Evolutionary conservation across 2,888 invertebrate genomes (phyloP).

Genomic region (Eugnorisma glareosa): DNA sequence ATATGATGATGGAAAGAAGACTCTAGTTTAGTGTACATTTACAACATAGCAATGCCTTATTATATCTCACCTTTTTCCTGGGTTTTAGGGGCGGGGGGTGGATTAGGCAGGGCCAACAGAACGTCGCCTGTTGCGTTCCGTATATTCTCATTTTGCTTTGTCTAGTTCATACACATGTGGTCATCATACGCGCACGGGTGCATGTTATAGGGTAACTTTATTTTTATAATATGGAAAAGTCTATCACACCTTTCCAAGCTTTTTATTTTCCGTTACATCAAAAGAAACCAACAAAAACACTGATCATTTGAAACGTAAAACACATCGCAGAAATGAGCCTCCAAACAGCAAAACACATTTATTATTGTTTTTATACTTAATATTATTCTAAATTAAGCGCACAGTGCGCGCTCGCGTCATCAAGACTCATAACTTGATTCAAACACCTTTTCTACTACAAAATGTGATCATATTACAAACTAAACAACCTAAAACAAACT

Average conservation of each 20-base stretch:
- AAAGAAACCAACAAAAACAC: neutral
- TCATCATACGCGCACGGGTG: neutral
- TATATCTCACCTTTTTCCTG: neutral
- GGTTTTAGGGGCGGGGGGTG: neutral
- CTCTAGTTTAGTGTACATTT: neutral
- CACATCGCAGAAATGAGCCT: slow-evolving; percentile 8
- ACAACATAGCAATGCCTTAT: neutral
- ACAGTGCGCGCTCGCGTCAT: slow-evolving; percentile 26
- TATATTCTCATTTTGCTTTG: neutral
- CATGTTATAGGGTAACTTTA: neutral
- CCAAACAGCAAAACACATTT: slow-evolving; percentile 39
- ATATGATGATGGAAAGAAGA: no score
- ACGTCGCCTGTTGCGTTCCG: neutral
- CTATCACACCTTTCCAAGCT: neutral
- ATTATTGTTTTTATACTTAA: slow-evolving; percentile 39
- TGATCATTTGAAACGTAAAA: neutral
- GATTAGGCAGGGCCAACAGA: neutral
- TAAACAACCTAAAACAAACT: neutral
- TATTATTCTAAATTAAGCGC: slow-evolving; percentile 47
- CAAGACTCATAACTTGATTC: slow-evolving; percentile 41
- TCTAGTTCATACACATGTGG: neutral
- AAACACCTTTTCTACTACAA: slow-evolving; percentile 51
- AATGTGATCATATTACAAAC: slow-evolving; percentile 17
- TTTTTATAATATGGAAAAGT: neutral
- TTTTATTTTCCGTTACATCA: neutral